A percentile compares a stretch with the other conserved stretches of the same genome.
These are phyloP conservation scores for Acromyrmex charruanus DNA, from an alignment of 1,140 invertebrate genomes.

Conservation along the genomic window DNA sequence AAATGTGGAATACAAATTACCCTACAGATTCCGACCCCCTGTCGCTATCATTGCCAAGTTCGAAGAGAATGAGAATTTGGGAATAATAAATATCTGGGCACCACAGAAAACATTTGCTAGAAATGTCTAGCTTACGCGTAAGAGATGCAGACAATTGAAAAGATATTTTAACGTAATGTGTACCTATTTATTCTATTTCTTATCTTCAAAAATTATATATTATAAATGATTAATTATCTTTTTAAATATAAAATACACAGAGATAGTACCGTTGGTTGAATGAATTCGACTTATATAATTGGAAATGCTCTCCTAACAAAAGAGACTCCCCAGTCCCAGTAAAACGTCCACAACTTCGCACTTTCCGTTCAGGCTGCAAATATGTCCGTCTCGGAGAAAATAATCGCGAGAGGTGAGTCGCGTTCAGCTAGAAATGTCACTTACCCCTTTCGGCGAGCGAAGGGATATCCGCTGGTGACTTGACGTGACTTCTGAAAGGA, in stretches of 20 bases:
- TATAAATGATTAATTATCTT: conserved; percentile 2
- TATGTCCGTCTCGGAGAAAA: conserved; percentile 56
- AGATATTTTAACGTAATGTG: not conserved
- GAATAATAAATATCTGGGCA: conserved; percentile 76
- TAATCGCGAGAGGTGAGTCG: conserved; percentile 48
- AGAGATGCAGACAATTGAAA: not conserved
- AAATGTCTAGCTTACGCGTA: not conserved
- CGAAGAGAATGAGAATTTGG: conserved; percentile 80
- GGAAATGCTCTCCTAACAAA: not conserved
- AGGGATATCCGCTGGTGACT: conserved; percentile 56
- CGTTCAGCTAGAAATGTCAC: conserved; percentile 49
- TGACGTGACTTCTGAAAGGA: conserved; percentile 74
- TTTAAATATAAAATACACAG: not conserved
- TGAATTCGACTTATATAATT: not conserved
- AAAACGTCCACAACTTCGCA: conserved; percentile 27
- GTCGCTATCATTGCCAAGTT: conserved; percentile 60
- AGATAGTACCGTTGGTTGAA: not conserved
- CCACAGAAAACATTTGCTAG: not conserved
- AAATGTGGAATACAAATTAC: conserved; percentile 86
- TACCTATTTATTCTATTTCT: not conserved
- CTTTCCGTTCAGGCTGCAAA: conserved; percentile 11
- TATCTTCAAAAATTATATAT: not conserved
- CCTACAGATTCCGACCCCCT: conserved; percentile 70
- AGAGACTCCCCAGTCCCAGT: not conserved
- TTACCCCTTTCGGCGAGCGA: conserved; percentile 35